Evolutionary conservation across 2,113 vertebrate species (phyloP), one percentile per base, ranked within the genome.

Genomic region (Ceyx melanurus): DNA sequence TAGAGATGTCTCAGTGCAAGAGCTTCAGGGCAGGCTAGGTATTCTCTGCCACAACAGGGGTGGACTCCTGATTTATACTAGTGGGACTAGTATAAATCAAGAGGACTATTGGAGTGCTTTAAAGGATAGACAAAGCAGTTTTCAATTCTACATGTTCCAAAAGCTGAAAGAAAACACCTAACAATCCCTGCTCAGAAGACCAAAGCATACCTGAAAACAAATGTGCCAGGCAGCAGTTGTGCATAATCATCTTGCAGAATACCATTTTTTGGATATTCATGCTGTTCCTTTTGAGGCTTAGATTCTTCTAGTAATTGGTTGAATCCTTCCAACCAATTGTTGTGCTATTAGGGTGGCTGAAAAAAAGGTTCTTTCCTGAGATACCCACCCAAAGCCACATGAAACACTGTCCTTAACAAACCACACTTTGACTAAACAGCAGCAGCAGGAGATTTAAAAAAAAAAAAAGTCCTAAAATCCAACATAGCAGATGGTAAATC

Each of bases 401-500:
- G 8, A 89, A 92, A 86, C 46, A 33, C 1, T 71, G 31, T 85
- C 72, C 67, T 77, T 76, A 94, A 72, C 66, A 89, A 90, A 89
- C 20, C 17, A 78, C 29, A 79, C 43, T 78, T 70, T 76, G 60
- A 82, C 81, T 91, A 31, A 87, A 61, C 79, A 93, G 77, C 73
- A 96, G 68, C 80, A 91, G 81, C 33, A 85, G 70, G 15, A 80
- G 28, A 74, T 42, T 15, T 18, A 31, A 57, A 60, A 28, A 23
- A 50, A 90, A 31, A 76, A 95, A 94, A 88, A 70, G 21, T 77
- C 72, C 86, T 93, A 45, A 94, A 90, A 92, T 86, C 92, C 65
- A 92, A 86, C 43, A 80, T 57, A 96, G 64, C 96, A 96, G 92
- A 94, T 76, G 94, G 85, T 73, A 95, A 85, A 95, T 81, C 91